Evolutionary conservation across 2,113 vertebrate genomes (phyloP).

Genomic region (Corythoichthys intestinalis): DNA sequence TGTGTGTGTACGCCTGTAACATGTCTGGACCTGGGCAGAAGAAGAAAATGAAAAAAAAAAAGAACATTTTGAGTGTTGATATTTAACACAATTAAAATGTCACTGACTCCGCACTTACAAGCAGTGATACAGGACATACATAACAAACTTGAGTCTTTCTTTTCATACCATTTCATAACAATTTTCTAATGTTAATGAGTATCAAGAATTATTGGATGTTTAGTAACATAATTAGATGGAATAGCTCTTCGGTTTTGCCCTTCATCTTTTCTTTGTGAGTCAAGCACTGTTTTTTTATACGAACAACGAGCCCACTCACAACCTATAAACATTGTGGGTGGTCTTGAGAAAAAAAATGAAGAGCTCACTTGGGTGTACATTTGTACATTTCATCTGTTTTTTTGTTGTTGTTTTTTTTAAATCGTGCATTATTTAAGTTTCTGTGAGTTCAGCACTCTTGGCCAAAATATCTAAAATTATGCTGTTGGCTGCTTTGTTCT

Average conservation of each 20-base stretch:
- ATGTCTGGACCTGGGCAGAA: conserved; percentile 62
- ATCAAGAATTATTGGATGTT: conserved; percentile 6
- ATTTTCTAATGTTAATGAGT: conserved; percentile 16
- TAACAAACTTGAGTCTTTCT: not conserved
- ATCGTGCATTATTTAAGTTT: not conserved
- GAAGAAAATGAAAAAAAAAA: conserved; percentile 53
- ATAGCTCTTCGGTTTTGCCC: conserved; percentile 8
- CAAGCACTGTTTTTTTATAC: conserved; percentile 25
- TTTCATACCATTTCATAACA: conserved; percentile 10
- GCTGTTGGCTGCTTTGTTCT: not conserved
- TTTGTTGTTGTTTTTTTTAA: not conserved
- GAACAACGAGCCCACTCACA: conserved; percentile 33
- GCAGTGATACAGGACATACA: conserved; percentile 3
- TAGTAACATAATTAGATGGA: conserved; percentile 19
- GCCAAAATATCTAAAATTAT: not conserved
- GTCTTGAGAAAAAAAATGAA: conserved; percentile 44
- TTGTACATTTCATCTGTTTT: conserved; percentile 36
- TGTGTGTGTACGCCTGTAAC: conserved; percentile 45
- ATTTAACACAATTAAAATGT: conserved; percentile 53
- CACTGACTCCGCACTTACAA: not conserved
- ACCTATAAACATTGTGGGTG: conserved; percentile 52
- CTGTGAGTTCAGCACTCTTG: not conserved
- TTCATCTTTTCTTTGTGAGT: conserved; percentile 6
- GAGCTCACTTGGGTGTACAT: conserved; percentile 37
- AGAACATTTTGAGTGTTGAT: conserved; percentile 49